These are phyloP conservation scores for Nemopilema nomurai DNA, from an alignment of 30 jellyfish, hydroid and myxozoan species.

Conservation along the genomic window DNA sequence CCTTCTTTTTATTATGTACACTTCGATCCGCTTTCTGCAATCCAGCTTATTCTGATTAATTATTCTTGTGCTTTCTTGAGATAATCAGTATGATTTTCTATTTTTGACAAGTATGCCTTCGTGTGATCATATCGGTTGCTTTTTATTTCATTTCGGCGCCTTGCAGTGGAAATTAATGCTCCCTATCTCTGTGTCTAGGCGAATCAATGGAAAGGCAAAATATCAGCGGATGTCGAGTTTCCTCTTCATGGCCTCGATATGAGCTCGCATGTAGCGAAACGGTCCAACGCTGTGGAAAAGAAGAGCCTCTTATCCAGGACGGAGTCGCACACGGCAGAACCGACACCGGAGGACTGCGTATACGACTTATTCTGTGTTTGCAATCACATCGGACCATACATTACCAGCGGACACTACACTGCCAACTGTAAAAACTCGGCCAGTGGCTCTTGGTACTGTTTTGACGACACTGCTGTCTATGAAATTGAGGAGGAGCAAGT, in stretches of 20 bases:
- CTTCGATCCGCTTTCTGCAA: too few relatives aligned
- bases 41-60: too few relatives aligned
- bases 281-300: slow-evolving; percentile 19
- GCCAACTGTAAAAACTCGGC: slow-evolving; percentile 76
- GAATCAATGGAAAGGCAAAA: slow-evolving; percentile 72
- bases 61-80: too few relatives aligned
- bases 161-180: not conserved
- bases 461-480: slow-evolving; percentile 65
- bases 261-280: slow-evolving; percentile 68
- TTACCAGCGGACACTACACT: slow-evolving; percentile 87
- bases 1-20: too few relatives aligned
- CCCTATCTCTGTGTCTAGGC: slow-evolving; percentile 29
- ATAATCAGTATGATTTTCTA: too few relatives aligned
- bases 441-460: slow-evolving; percentile 73
- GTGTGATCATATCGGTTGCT: not conserved
- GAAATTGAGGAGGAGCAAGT: slow-evolving; percentile 69
- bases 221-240: slow-evolving; percentile 62
- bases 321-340: slow-evolving; percentile 58
- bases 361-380: slow-evolving; percentile 84
- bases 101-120: too few relatives aligned
- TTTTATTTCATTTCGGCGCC: not conserved
- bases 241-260: slow-evolving; percentile 75
- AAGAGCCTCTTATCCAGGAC: slow-evolving; percentile 39
- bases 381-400: slow-evolving; percentile 80
- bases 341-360: slow-evolving; percentile 59